Conservation (phyloP, 2,888 invertebrate species). For the Argyresthia albistria region DNA sequence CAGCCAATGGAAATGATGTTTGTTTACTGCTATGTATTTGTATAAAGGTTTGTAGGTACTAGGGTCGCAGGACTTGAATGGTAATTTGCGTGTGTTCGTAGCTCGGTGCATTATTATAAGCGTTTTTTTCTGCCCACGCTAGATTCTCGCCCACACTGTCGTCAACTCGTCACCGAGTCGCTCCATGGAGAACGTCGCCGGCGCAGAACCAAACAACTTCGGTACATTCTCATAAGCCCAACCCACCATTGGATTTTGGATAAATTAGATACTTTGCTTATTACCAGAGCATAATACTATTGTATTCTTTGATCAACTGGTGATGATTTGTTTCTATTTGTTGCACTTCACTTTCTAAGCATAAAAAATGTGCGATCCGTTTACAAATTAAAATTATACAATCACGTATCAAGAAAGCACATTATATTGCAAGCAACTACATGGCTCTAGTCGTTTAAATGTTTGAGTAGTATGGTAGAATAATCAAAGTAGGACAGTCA, state of each 20-base stretch:
- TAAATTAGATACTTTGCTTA: not conserved
- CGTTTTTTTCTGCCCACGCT: constrained; percentile 2
- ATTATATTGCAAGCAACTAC: too few species aligned
- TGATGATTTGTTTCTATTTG: too few species aligned
- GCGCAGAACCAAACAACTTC: not conserved
- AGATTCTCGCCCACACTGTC: not conserved
- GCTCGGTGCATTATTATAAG: constrained; percentile 1
- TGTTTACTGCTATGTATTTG: not conserved
- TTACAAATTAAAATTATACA: too few species aligned
- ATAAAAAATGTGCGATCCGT: too few species aligned
- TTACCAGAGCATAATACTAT: too few species aligned
- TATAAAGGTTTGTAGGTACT: not conserved
- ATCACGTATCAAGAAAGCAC: too few species aligned
- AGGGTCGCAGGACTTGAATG: not conserved
- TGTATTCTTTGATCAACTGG: too few species aligned
- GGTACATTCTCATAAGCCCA: too few species aligned
- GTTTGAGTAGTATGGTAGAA: not conserved
- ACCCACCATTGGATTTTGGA: not conserved
- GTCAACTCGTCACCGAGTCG: not conserved
- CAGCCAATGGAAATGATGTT: not conserved
- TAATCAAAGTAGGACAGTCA: constrained; percentile 46
- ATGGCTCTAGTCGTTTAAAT: too few species aligned
- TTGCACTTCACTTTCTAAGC: too few species aligned
- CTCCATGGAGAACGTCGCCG: not conserved
- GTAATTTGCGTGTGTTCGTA: not conserved